These are phyloP conservation scores for Gerosis bhagava DNA, from an alignment of 2,888 invertebrate genomes.

Conservation along the genomic window DNA sequence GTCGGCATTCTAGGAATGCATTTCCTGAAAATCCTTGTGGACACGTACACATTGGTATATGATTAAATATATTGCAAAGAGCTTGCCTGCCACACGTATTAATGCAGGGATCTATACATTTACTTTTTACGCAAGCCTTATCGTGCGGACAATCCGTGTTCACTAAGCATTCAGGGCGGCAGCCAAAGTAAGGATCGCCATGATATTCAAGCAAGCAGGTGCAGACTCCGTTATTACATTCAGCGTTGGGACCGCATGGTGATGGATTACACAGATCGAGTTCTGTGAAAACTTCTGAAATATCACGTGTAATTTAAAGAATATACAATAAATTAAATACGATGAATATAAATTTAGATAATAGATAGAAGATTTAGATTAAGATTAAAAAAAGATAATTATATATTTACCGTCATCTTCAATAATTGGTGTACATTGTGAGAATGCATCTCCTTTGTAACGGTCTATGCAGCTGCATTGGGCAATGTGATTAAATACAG, in stretches of 20 bases:
- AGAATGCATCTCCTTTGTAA: slow-evolving; percentile 84
- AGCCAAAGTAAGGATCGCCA: slow-evolving; percentile 90
- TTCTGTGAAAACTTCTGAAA: slow-evolving; percentile 50
- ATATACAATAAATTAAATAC: no score
- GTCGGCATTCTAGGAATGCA: slow-evolving; percentile 85
- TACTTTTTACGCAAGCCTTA: slow-evolving; percentile 87
- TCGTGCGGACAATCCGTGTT: slow-evolving; percentile 88
- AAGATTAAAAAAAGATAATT: slow-evolving; percentile 19
- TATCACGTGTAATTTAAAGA: no score
- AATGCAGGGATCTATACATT: slow-evolving; percentile 90
- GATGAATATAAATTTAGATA: no score
- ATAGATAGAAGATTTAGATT: no score
- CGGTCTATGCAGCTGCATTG: slow-evolving; percentile 82
- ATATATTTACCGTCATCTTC: slow-evolving; percentile 55
- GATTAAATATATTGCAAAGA: slow-evolving; percentile 86
- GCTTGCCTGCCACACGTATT: slow-evolving; percentile 90
- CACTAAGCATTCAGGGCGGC: slow-evolving; percentile 91
- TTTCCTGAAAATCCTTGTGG: slow-evolving; percentile 85
- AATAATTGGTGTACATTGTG: slow-evolving; percentile 58
- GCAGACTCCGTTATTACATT: slow-evolving; percentile 86
- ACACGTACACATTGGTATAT: slow-evolving; percentile 83
- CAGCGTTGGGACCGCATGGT: slow-evolving; percentile 88
- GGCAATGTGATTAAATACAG: slow-evolving; percentile 84
- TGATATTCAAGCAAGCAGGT: slow-evolving; percentile 88
- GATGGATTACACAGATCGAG: slow-evolving; percentile 84